A percentile compares a stretch with the other conserved stretches of the same genome.
Conservation (phyloP, 2,888 invertebrate genomes). For the Caenorhabditis macrosperma region DNA sequence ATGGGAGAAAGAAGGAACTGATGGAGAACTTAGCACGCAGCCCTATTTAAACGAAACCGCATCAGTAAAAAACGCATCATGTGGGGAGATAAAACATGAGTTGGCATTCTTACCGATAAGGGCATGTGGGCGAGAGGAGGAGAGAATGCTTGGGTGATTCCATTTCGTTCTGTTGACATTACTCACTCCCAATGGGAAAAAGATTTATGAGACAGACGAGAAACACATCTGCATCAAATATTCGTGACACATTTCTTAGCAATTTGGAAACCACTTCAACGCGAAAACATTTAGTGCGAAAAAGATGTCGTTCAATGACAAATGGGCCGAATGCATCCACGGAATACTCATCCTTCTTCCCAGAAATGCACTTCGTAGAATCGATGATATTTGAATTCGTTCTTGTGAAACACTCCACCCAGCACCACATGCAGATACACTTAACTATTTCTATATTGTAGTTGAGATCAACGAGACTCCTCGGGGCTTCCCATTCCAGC, state of each 20-base stretch:
- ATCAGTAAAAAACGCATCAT: slow-evolving; percentile 32
- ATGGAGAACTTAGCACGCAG: neutral
- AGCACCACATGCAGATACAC: too few relatives aligned
- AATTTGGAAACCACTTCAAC: neutral
- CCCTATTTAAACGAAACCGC: slow-evolving; percentile 45
- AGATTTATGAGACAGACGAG: slow-evolving; percentile 3
- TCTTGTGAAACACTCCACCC: too few relatives aligned
- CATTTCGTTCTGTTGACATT: slow-evolving; percentile 12
- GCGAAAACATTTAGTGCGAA: too few relatives aligned
- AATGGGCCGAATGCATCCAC: too few relatives aligned
- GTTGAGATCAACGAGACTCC: too few relatives aligned
- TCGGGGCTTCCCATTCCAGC: too few relatives aligned
- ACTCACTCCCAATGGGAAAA: slow-evolving; percentile 19
- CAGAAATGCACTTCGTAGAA: too few relatives aligned
- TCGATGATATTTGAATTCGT: too few relatives aligned
- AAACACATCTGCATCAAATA: slow-evolving; percentile 22
- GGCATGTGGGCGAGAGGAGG: slow-evolving; percentile 23
- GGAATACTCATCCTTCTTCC: too few relatives aligned
- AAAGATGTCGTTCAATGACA: too few relatives aligned
- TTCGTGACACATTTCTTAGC: slow-evolving; percentile 18
- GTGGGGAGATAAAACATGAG: slow-evolving; percentile 39
- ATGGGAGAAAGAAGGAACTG: neutral
- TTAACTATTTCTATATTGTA: too few relatives aligned
- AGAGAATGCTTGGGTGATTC: slow-evolving; percentile 1
- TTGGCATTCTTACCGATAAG: slow-evolving; percentile 49